Percentiles rank a stretch among this genome's conserved stretches.
These are phyloP conservation scores for Sinocyclocheilus grahami DNA, from an alignment of 2,113 vertebrate species.

Conservation along the genomic window DNA sequence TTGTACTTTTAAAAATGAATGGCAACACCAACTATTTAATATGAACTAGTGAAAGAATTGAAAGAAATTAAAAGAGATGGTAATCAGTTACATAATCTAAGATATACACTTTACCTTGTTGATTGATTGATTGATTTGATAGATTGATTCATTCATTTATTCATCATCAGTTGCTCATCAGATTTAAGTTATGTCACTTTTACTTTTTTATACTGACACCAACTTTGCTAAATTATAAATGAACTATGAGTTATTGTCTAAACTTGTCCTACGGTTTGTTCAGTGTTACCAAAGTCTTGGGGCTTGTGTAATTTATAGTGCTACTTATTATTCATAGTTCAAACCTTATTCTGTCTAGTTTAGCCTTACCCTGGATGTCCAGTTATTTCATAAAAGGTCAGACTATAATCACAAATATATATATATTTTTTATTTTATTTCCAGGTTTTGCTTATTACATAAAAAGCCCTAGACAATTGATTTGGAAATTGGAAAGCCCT, in stretches of 20 bases:
- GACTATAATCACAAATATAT: no score
- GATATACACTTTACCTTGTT: background rate
- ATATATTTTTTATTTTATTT: background rate
- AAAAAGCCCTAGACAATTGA: background rate
- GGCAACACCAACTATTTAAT: background rate
- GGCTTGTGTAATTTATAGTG: constrained; percentile 6
- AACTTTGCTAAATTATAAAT: constrained; percentile 21
- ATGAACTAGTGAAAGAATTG: background rate
- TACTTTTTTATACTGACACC: constrained; percentile 9
- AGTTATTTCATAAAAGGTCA: background rate
- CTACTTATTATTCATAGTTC: background rate
- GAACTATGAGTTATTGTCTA: constrained; percentile 16
- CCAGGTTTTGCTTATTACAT: background rate
- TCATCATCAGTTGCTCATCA: background rate
- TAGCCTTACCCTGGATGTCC: background rate
- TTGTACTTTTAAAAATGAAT: background rate
- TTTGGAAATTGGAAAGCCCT: background rate
- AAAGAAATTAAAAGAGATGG: background rate
- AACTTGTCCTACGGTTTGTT: constrained; percentile 3
- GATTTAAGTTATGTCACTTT: constrained; percentile 12
- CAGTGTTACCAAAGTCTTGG: background rate
- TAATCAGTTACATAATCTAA: background rate
- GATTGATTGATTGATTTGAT: no score
- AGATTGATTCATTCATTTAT: no score
- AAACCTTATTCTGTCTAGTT: background rate